Conservation (phyloP, 2,797 vertebrate species). For the Poecilia wingei region DNA sequence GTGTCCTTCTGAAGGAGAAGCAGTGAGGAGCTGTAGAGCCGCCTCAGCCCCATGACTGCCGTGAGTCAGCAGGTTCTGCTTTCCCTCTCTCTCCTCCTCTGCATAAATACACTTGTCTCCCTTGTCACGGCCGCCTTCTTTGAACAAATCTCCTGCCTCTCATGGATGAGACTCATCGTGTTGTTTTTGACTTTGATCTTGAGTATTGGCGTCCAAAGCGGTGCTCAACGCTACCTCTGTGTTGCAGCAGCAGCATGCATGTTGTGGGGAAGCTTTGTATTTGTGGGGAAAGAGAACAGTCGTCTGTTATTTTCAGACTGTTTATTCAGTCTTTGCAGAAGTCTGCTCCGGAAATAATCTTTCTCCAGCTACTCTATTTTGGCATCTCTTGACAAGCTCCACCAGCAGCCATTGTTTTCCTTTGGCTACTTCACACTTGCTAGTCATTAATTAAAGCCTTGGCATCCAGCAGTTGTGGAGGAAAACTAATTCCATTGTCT, state of each 20-base stretch:
- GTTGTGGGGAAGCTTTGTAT: conserved; percentile 27
- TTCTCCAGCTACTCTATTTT: conserved; percentile 28
- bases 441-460: conserved; percentile 46
- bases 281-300: conserved; percentile 1
- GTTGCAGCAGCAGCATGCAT: conserved; percentile 11
- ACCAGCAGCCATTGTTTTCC: conserved; percentile 55
- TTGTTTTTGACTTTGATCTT: conserved; percentile 60
- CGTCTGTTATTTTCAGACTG: not conserved
- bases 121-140: conserved; percentile 27
- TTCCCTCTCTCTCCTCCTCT: conserved; percentile 18
- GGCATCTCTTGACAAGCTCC: conserved; percentile 22
- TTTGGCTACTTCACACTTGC: conserved; percentile 43
- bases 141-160: conserved; percentile 59
- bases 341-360: conserved; percentile 23
- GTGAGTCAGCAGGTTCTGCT: conserved; percentile 80
- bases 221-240: conserved; percentile 21
- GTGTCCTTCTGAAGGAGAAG: conserved; percentile 73
- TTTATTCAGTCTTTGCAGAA: conserved; percentile 24
- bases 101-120: conserved; percentile 43
- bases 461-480: conserved; percentile 50
- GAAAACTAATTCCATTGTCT: conserved; percentile 49
- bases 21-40: conserved; percentile 50
- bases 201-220: conserved; percentile 36
- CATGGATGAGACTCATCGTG: conserved; percentile 52
- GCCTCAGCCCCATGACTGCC: conserved; percentile 60